These are phyloP conservation scores for Agrochola macilenta DNA, from an alignment of 2,888 invertebrate species.

Conservation along the genomic window DNA sequence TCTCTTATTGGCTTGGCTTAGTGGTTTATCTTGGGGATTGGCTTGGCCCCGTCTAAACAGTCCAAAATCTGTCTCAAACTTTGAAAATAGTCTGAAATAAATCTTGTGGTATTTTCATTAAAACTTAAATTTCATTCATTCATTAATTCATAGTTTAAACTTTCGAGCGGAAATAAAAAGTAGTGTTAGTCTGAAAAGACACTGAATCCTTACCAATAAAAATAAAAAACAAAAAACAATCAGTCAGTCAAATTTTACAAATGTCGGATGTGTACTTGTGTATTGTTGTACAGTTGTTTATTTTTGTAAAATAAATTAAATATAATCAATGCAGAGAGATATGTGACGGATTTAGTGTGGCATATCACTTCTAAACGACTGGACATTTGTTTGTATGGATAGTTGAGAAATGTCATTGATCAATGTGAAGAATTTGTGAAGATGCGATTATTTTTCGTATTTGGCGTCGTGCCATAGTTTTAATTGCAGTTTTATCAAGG, in stretches of 20 bases:
- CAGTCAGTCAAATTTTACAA: constrained; percentile 80
- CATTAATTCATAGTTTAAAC: background rate
- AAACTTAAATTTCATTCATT: too few relatives aligned
- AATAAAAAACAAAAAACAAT: too few relatives aligned
- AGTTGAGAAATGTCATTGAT: constrained; percentile 72
- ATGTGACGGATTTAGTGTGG: constrained; percentile 68
- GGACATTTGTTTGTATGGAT: constrained; percentile 53
- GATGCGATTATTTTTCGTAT: constrained; percentile 87
- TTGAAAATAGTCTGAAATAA: too few relatives aligned
- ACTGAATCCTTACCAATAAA: background rate
- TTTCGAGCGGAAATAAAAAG: background rate
- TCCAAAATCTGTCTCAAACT: too few relatives aligned
- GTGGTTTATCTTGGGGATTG: too few relatives aligned
- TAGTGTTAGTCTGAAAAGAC: constrained; percentile 49
- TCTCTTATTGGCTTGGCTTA: too few relatives aligned
- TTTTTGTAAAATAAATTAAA: constrained; percentile 76
- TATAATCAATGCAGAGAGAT: constrained; percentile 65
- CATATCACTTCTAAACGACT: constrained; percentile 55
- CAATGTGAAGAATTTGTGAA: constrained; percentile 82
- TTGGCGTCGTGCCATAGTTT: constrained; percentile 89
- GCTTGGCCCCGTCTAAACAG: too few relatives aligned
- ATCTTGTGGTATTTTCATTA: too few relatives aligned
- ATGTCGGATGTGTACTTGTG: constrained; percentile 82
- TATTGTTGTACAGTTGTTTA: constrained; percentile 83
- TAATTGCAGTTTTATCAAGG: constrained; percentile 82